phyloP scores from a whole-genome alignment of 2,113 vertebrate genomes.

The Siniperca knerii region DNA sequence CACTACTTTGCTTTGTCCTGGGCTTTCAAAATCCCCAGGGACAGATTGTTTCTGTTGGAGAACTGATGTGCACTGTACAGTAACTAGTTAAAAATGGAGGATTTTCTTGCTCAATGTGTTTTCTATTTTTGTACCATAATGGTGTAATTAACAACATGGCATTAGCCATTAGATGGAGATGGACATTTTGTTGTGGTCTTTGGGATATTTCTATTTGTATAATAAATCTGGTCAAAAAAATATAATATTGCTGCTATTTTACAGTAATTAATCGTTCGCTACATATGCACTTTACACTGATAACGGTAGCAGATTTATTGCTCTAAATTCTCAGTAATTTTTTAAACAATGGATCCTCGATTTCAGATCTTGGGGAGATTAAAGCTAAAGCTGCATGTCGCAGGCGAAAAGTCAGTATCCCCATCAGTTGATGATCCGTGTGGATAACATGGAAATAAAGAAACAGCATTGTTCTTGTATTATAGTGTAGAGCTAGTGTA shows the following conservation, averaged over 20 bases:
- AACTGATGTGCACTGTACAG: conserved; percentile 13
- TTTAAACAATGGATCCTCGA: neutral
- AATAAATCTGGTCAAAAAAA: neutral
- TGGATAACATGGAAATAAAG: neutral
- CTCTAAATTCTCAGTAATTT: neutral
- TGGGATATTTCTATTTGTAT: conserved; percentile 1
- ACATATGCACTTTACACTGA: neutral
- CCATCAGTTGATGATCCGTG: neutral
- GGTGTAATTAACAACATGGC: conserved; percentile 14
- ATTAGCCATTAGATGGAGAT: neutral
- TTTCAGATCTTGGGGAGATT: neutral
- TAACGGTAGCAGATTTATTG: neutral
- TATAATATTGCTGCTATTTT: neutral
- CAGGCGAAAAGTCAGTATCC: no score
- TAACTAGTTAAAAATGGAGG: conserved; percentile 47
- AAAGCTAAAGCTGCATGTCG: neutral
- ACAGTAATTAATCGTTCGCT: neutral
- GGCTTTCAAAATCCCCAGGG: conserved; percentile 40
- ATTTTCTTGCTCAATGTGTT: conserved; percentile 19
- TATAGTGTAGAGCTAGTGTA: neutral
- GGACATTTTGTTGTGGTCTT: neutral
- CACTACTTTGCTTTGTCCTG: conserved; percentile 45
- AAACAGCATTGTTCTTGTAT: neutral
- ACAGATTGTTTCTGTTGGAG: conserved; percentile 40
- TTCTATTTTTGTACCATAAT: conserved; percentile 28